These are phyloP conservation scores for Cephus spinipes DNA, from an alignment of 2,888 invertebrate genomes.

Conservation along the genomic window DNA sequence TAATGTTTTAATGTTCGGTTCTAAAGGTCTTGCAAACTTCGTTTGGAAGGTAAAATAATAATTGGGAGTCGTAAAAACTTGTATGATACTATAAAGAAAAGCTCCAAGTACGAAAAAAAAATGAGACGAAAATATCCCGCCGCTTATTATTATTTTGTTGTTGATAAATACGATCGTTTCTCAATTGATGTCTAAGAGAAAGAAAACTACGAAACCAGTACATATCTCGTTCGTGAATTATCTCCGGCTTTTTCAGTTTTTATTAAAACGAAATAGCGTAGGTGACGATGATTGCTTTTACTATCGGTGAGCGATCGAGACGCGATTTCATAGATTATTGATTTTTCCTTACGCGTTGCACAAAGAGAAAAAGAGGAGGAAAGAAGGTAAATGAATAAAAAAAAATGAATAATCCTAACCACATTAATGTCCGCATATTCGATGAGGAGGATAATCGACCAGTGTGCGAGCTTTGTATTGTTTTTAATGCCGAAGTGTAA, in stretches of 20 bases:
- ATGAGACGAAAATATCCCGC: background rate
- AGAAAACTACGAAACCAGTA: constrained; percentile 13
- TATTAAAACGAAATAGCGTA: constrained; percentile 4
- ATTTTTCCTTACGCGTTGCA: constrained; percentile 20
- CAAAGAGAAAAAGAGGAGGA: constrained; percentile 16
- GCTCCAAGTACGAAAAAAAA: background rate
- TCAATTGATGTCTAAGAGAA: constrained; percentile 13
- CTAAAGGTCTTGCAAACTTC: background rate
- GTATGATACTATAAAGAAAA: background rate
- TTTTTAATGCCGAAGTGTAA: constrained; percentile 20
- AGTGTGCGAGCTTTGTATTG: background rate
- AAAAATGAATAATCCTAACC: background rate
- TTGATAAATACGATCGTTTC: background rate
- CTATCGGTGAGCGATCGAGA: background rate
- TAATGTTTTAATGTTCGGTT: background rate
- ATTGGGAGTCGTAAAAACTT: too few species aligned
- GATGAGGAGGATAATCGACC: background rate
- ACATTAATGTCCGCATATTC: background rate
- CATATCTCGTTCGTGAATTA: constrained; percentile 21
- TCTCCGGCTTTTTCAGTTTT: constrained; percentile 6
- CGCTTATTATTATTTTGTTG: background rate
- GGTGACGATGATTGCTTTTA: background rate
- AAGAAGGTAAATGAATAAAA: background rate
- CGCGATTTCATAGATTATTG: background rate
- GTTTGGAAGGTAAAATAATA: background rate